These are phyloP conservation scores for Nibea coibor DNA, from an alignment of 2,113 vertebrate genomes.

Conservation along the genomic window DNA sequence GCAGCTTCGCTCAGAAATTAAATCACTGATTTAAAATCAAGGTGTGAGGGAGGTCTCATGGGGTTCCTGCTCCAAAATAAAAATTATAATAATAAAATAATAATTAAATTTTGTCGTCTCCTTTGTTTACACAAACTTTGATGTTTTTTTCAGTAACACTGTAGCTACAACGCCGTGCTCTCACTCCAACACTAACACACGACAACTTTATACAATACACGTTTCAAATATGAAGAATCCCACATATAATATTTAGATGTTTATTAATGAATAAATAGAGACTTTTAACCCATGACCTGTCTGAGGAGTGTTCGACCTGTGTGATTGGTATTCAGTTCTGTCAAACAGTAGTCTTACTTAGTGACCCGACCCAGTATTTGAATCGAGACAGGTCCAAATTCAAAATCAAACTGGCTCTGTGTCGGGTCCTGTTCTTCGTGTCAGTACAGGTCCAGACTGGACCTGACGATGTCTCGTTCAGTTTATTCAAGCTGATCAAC, in stretches of 20 bases:
- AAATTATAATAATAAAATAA: too few species aligned
- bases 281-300: not conserved
- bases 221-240: not conserved
- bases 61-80: not conserved
- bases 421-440: not conserved
- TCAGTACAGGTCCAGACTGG: not conserved
- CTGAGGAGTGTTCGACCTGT: not conserved
- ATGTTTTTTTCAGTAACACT: not conserved
- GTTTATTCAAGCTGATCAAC: not conserved
- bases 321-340: not conserved
- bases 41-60: too few species aligned
- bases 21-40: too few species aligned
- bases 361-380: not conserved
- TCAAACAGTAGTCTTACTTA: too few species aligned
- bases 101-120: not conserved
- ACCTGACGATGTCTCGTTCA: too few species aligned
- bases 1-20: too few species aligned
- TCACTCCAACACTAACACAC: not conserved
- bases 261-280: not conserved
- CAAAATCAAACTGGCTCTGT: not conserved
- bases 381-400: not conserved
- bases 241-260: not conserved
- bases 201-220: not conserved
- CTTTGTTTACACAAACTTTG: not conserved
- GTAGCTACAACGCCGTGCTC: not conserved